Evolutionary conservation across 2,888 invertebrate species (phyloP), one percentile per base, ranked within the genome.

Genomic region (Busseola fusca): DNA sequence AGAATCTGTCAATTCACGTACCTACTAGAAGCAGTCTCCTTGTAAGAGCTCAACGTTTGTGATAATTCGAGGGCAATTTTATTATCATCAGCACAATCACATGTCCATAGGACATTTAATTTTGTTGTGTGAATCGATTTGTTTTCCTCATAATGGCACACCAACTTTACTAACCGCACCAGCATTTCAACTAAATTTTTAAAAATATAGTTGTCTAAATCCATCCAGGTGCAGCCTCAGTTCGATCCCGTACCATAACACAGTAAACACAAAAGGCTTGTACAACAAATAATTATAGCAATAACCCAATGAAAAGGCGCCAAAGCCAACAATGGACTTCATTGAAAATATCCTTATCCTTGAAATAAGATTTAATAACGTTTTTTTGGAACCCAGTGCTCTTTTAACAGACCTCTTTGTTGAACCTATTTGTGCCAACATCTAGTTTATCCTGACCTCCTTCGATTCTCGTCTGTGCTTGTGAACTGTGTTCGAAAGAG

Each of bases 341-440:
- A 64, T 83, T 83, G 64, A 70, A 91, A 90, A 92, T 88, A 90
- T 91, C 88, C 88, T 89, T 86, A 91, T 90, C 88, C 87, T 80
- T 84, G 81, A 91, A 93, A 93, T 91, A 84, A 92, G 93, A 92
- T 94, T 94, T 94, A 94, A 94, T 94, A 94, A 94, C 91, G 91
- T 94, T 94, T 93, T 93, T 92, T 94, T 90, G 89, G 87, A 80
- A 71, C 83, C 86, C 87, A 90, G 91, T 93, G 94, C 91, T 93
- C 93, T 92, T 94, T 93, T 93, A 91, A 87, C 84, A 90, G 69
- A 89, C 87, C 87, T 90, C 91, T 91, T 92, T 91, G 91, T 92
- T 84, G 87, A 87, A 87, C 83, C 69, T 78, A 87, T 87, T 91
- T 89, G 85, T 87, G 52, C 78, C 70, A 83, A 71, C 63, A 75